Conservation (phyloP, 37 sponge, comb jelly and placozoan genomes). For the Mnemiopsis leidyi region DNA sequence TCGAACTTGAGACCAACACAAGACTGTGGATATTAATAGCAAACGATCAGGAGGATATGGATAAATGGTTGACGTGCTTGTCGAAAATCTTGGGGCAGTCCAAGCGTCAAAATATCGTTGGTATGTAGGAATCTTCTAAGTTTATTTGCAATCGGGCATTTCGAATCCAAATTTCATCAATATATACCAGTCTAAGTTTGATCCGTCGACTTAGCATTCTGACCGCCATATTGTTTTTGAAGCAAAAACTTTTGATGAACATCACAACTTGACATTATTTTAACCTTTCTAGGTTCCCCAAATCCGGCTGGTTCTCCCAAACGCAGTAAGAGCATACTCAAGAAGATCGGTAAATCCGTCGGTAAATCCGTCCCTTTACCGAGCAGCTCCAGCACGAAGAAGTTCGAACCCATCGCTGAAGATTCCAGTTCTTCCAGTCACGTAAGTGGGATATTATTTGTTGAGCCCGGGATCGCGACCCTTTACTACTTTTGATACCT, state of each 20-base stretch:
- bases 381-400: not conserved
- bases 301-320: not conserved
- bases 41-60: not conserved
- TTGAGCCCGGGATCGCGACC: no score
- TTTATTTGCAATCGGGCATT: no score
- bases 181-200: no score
- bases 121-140: not conserved
- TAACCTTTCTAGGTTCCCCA: no score
- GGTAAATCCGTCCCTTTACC: not conserved
- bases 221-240: no score
- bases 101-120: not conserved
- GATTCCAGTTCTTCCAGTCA: not conserved
- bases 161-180: no score
- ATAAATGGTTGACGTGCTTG: not conserved
- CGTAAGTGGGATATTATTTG: no score
- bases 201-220: no score
- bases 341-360: not conserved
- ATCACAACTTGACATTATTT: no score
- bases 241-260: no score
- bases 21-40: not conserved
- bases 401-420: not conserved
- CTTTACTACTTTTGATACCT: no score
- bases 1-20: not conserved
- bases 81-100: not conserved
- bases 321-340: not conserved